Percentiles rank a stretch among this genome's conserved stretches.
Evolutionary conservation across 1,140 invertebrate species (phyloP).

Genomic region (Melipona quadrifasciata): DNA sequence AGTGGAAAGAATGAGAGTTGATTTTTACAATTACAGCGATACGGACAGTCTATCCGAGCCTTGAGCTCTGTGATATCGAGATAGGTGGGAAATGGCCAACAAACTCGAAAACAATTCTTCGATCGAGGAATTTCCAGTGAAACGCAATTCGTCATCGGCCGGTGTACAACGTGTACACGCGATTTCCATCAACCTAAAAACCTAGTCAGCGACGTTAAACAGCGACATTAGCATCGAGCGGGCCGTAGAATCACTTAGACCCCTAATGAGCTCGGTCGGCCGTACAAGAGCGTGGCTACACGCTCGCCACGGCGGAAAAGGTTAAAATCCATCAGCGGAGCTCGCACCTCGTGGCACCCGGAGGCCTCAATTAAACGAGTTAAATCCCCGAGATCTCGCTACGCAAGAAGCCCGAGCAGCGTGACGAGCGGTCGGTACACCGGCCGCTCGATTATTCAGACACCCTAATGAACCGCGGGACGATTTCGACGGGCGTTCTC

Average conservation of each 20-base stretch:
- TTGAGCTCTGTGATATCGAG: no score
- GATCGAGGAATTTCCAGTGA: neutral
- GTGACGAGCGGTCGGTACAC: slow-evolving; percentile 33
- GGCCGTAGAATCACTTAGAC: slow-evolving; percentile 36
- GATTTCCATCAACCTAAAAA: slow-evolving; percentile 16
- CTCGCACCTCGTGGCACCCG: slow-evolving; percentile 24
- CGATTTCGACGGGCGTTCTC: slow-evolving; percentile 66
- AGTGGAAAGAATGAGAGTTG: neutral
- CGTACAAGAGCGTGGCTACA: neutral
- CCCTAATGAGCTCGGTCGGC: slow-evolving; percentile 22
- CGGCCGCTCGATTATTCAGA: slow-evolving; percentile 51
- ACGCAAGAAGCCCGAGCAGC: slow-evolving; percentile 51
- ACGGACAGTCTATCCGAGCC: no score
- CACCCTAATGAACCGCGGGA: slow-evolving; percentile 61
- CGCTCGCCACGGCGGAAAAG: slow-evolving; percentile 19
- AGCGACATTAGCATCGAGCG: slow-evolving; percentile 29
- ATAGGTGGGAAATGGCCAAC: no score
- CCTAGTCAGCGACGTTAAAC: slow-evolving; percentile 6
- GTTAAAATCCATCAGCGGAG: slow-evolving; percentile 46
- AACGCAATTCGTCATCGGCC: slow-evolving; percentile 22
- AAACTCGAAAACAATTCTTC: neutral
- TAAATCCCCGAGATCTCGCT: slow-evolving; percentile 18
- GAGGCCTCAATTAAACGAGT: slow-evolving; percentile 49
- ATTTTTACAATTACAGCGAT: neutral
- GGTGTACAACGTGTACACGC: neutral